Evolutionary conservation across 1,140 invertebrate species (phyloP).

Genomic region (Zaprionus camerounensis): DNA sequence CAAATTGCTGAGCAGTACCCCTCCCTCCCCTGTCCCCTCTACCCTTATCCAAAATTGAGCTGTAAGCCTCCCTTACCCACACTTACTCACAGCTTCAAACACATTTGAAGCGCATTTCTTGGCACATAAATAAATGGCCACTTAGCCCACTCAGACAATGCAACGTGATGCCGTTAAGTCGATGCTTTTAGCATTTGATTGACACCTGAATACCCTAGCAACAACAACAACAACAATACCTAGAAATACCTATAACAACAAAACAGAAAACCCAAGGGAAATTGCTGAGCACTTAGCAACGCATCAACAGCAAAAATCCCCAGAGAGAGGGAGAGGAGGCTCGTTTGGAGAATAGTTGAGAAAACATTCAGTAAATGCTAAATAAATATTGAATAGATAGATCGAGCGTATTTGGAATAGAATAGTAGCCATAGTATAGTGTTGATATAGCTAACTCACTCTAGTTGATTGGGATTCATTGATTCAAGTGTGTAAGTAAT

Average conservation of each 20-base stretch:
- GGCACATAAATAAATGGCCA: conserved; percentile 48
- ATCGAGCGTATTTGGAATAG: too few species aligned
- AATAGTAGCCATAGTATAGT: too few species aligned
- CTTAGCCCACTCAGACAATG: conserved; percentile 46
- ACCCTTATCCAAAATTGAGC: conserved; percentile 50
- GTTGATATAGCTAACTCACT: too few species aligned
- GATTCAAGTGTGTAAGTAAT: too few species aligned
- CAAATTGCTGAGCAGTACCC: conserved; percentile 63
- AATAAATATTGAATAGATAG: conserved; percentile 3
- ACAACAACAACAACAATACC: conserved; percentile 15
- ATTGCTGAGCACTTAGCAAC: conserved; percentile 56
- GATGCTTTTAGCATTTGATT: conserved; percentile 69
- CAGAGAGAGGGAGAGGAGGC: not conserved
- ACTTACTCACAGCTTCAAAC: not conserved
- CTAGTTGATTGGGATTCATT: too few species aligned
- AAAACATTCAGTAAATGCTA: conserved; percentile 23
- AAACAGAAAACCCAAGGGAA: conserved; percentile 9
- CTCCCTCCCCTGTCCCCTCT: not conserved
- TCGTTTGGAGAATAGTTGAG: not conserved
- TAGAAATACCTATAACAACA: conserved; percentile 16
- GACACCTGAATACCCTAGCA: conserved; percentile 45
- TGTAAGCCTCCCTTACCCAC: conserved; percentile 35
- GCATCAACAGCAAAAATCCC: conserved; percentile 39
- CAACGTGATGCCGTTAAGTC: conserved; percentile 51
- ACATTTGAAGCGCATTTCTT: conserved; percentile 38